Evolutionary conservation across 2,888 invertebrate genomes (phyloP), one percentile per base, ranked within the genome.

Genomic region (Erebia ligea): DNA sequence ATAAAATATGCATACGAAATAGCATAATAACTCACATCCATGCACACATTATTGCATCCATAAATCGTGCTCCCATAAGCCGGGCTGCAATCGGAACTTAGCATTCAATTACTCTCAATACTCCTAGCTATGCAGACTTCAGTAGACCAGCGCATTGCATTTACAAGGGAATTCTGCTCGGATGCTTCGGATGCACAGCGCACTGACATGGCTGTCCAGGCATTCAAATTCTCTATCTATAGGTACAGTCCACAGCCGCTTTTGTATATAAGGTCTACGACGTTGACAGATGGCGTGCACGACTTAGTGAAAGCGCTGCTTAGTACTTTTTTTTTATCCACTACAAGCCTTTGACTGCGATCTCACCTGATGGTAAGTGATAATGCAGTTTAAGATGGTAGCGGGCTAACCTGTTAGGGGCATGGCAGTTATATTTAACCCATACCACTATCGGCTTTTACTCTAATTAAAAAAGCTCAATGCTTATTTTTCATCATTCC

Each of bases 21-120:
- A 0, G 50, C 50, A 50, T 50, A 50, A 50, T 50, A 50, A 34
- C 8, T 58, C 40, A 9, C 34, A 40, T 40, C 48, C 48, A 6
- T 45, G 15, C 62, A 61, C 19, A 59, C 40, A 11, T 42, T 48
- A 62, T 62, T 15, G 45, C 61, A 13, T 5, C 45, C 48, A 62
- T 62, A 48, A 48, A 62, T 62, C 48, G 61, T 61, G 45, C 62
- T 48, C 45, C 62, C 45, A 48, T 62, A 62, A 45, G 19, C 54
- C 59, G 45, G 76, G 72, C 77, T 82, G 81, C 85, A 87, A 86
- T 89, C 83, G 88, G 86, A 86, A 85, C 87, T 87, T 84, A 86
- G 90, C 88, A 89, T 88, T 89, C 85, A 86, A 86, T 87, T 84
- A 87, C 85, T 85, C 85, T 86, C 88, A 88, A 87, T 88, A 83